These are phyloP conservation scores for Lamproptera curius DNA, from an alignment of 2,888 invertebrate species.

Conservation along the genomic window DNA sequence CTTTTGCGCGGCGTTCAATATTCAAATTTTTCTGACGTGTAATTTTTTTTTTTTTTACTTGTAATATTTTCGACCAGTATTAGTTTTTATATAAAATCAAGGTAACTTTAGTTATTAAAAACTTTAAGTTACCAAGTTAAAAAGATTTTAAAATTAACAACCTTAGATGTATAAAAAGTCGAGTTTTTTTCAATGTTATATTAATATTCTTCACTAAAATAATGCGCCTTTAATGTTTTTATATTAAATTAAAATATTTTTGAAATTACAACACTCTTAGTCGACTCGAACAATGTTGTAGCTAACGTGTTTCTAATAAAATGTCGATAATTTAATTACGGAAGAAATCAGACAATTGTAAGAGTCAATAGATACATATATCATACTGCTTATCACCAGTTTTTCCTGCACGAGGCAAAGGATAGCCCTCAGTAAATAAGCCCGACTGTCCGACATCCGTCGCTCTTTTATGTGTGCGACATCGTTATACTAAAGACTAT, in stretches of 20 bases:
- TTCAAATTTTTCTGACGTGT: too few species aligned
- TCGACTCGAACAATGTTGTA: background rate
- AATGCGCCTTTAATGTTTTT: background rate
- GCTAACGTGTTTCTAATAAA: background rate
- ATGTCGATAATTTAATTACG: conserved; percentile 6
- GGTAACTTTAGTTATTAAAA: background rate
- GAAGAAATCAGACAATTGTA: conserved; percentile 2
- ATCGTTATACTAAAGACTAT: conserved; percentile 13
- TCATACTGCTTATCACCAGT: conserved; percentile 31
- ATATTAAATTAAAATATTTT: background rate
- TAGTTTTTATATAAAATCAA: background rate
- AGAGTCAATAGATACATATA: conserved; percentile 14
- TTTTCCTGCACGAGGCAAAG: conserved; percentile 32
- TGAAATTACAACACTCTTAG: background rate
- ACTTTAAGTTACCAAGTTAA: background rate
- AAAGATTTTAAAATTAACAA: too few species aligned
- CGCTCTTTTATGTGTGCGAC: conserved; percentile 16
- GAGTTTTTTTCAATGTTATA: background rate
- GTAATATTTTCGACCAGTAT: background rate
- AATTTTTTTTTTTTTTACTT: background rate
- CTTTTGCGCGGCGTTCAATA: too few species aligned
- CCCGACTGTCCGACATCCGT: conserved; percentile 21
- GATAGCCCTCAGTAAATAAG: conserved; percentile 28
- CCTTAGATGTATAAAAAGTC: too few species aligned
- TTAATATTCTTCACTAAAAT: background rate